These are phyloP conservation scores for Anoncus sp. DNA, from an alignment of 2,888 invertebrate genomes.

Conservation along the genomic window DNA sequence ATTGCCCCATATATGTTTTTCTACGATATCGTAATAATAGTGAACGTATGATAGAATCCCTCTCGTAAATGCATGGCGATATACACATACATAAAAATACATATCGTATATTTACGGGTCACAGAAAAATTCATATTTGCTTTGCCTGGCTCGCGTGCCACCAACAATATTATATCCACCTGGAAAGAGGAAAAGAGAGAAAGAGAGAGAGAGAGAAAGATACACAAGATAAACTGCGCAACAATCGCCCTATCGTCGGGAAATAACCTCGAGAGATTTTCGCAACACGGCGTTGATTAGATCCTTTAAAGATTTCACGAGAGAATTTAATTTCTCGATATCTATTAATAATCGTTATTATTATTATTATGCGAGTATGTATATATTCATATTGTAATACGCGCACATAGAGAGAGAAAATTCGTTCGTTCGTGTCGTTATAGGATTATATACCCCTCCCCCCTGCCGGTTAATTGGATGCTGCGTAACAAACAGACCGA, in stretches of 20 bases:
- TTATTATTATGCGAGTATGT: background rate
- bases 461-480: constrained; percentile 49
- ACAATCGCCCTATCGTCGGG: background rate
- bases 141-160: constrained; percentile 4
- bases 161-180: background rate
- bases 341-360: background rate
- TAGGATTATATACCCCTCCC: constrained; percentile 22
- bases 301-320: constrained; percentile 4
- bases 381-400: background rate
- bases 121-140: background rate
- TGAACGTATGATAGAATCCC: constrained; percentile 6
- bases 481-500: constrained; percentile 16
- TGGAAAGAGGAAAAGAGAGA: too few relatives aligned
- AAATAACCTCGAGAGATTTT: constrained; percentile 10
- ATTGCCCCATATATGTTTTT: background rate
- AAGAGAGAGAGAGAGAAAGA: background rate
- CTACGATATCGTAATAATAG: background rate
- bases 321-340: background rate
- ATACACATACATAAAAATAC: background rate
- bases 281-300: background rate
- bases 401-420: background rate
- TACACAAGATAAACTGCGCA: background rate
- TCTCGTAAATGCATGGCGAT: background rate
- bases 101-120: constrained; percentile 1
- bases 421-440: constrained; percentile 22